Base-by-base conservation (phyloP, 2,113 vertebrate species). In the Limanda limanda region DNA sequence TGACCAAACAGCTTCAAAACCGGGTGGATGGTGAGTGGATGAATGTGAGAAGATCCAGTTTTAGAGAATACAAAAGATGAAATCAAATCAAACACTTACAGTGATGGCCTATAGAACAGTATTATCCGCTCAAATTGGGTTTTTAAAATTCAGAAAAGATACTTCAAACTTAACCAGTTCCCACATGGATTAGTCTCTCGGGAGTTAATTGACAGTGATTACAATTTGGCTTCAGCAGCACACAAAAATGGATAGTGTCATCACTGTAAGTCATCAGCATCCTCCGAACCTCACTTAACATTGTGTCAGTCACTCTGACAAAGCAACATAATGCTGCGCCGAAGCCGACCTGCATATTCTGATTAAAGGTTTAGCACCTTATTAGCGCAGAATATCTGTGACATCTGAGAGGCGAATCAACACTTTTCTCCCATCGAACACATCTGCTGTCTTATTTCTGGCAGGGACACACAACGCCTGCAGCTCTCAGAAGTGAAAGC, bases 341-440 rank as follows among this genome's bases (percentile, higher is more conserved):
- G 4, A 76, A 67, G 64, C 68, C 69, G 56, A 64, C 52, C 75
- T 79, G 42, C 63, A 67, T 59, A 17, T 51, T 45, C 54, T 69
- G 68, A 73, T 78, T 67, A 81, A 84, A 78, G 63, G 37, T 84
- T 75, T 61, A 81, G 23, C 65, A 71, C 55, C 69, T 55, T 1
- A 61, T 76, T 73, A 73, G 27, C 25, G 4, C 25, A 35, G 45
- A 61, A 61, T 66, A 57, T 35, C 67, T 69, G 27, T 25, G 5
- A 68, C 70, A 62, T n/a, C 2, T 71, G 62, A 74, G 13, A 60
- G 21, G 59, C 27, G 20, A 52, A 66, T 23, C 52, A 13, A 68
- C 63, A 0, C 59, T 59, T 71, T 55, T 68, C 27, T 68, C 14
- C 31, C 47, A 23, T 69, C 52, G 5, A 31, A 51, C 27, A 40